phyloP scores from a whole-genome alignment of 35 echinoderm and acorn worm genomes.

The Ptychodera flava region DNA sequence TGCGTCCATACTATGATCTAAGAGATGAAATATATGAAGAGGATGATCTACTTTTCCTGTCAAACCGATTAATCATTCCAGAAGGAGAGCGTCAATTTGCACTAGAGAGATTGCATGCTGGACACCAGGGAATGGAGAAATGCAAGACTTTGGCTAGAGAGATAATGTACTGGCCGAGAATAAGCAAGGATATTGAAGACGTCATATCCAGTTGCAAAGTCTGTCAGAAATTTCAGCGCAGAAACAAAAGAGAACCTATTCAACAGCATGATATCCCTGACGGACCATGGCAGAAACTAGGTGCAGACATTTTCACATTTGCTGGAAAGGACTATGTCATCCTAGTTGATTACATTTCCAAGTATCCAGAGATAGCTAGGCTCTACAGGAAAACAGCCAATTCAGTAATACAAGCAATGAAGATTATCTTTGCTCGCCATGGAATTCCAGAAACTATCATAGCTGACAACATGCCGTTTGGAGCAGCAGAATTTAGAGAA shows the following conservation, averaged over 20 bases:
- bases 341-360: conserved; percentile 10
- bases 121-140: neutral
- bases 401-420: conserved; percentile 25
- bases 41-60: neutral
- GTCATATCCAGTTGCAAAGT: neutral
- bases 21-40: neutral
- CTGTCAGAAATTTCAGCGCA: neutral
- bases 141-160: neutral
- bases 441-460: neutral
- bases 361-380: conserved; percentile 5
- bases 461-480: neutral
- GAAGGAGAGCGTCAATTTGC: neutral
- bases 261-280: neutral
- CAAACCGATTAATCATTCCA: neutral
- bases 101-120: neutral
- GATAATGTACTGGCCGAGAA: conserved; percentile 24
- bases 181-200: neutral
- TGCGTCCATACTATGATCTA: neutral
- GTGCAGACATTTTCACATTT: conserved; percentile 8
- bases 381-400: conserved; percentile 26
- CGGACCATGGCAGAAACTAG: neutral
- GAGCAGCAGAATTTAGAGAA: neutral
- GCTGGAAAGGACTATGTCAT: conserved; percentile 4
- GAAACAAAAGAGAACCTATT: conserved; percentile 1
- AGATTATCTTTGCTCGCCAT: conserved; percentile 17